These are phyloP conservation scores for Leptopilina myrica DNA, from an alignment of 2,888 invertebrate genomes.

Conservation along the genomic window DNA sequence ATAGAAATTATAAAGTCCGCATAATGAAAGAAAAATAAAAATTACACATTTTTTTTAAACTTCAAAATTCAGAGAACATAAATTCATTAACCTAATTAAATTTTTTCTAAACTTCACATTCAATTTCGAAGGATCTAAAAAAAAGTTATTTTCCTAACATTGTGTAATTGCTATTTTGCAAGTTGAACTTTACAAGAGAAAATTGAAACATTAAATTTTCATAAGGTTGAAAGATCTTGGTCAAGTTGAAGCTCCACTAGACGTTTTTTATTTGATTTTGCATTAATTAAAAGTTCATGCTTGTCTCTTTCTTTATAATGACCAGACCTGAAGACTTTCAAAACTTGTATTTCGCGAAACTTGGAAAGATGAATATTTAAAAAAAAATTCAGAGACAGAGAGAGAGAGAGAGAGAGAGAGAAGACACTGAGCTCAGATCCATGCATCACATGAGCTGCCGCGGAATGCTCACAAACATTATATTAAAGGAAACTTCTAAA, in stretches of 20 bases:
- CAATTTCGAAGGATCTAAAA: not conserved
- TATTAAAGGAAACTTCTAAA: not conserved
- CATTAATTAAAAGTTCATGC: constrained; percentile 25
- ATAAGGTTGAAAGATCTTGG: not conserved
- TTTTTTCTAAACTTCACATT: not conserved
- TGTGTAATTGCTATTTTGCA: not conserved
- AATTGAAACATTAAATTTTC: constrained; percentile 27
- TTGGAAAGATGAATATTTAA: constrained; percentile 18
- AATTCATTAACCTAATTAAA: not conserved
- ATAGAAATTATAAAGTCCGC: too few species aligned
- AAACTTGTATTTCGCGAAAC: constrained; percentile 22
- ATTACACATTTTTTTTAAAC: too few species aligned
- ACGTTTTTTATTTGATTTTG: constrained; percentile 25
- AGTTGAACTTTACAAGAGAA: constrained; percentile 12
- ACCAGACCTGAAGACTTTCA: not conserved
- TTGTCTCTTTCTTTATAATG: constrained; percentile 31
- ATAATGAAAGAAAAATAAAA: too few species aligned
- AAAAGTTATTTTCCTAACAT: not conserved
- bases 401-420: too few species aligned
- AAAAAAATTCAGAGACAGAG: not conserved
- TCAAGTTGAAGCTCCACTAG: not conserved
- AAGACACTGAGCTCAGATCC: not conserved
- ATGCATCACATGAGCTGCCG: constrained; percentile 17
- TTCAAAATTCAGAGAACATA: not conserved
- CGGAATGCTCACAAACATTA: constrained; percentile 13